Conservation (phyloP, 2,797 vertebrate species). For the Gallinago stenura region DNA sequence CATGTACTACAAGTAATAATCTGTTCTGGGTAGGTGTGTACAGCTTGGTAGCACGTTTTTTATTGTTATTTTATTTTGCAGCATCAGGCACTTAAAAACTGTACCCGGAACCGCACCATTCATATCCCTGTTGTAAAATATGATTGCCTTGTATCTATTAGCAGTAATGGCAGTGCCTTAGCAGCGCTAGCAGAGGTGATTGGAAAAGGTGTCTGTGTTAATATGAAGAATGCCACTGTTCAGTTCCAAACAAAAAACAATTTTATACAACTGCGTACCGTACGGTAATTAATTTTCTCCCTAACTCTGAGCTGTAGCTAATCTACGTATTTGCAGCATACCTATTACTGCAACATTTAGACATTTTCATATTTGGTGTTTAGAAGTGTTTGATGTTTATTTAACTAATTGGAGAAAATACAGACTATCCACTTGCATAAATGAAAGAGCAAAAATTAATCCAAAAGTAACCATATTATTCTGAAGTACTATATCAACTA, state of each 20-base stretch:
- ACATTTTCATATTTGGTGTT: neutral
- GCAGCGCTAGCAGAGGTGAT: neutral
- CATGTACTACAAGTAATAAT: neutral
- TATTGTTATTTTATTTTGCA: neutral
- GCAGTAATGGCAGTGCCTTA: neutral
- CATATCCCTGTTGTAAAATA: neutral
- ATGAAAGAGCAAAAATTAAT: conserved; percentile 31
- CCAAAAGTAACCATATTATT: neutral
- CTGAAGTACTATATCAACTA: neutral
- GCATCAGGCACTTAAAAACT: neutral
- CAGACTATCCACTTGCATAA: neutral
- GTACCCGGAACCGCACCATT: neutral
- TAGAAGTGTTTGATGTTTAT: conserved; percentile 19
- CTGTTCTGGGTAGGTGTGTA: neutral
- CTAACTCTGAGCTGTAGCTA: neutral
- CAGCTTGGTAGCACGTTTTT: neutral
- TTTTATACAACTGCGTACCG: neutral
- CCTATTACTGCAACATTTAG: neutral
- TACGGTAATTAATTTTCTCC: neutral
- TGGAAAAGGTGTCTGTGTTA: neutral
- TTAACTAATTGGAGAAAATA: conserved; percentile 31
- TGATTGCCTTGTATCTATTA: neutral
- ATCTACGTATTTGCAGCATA: neutral
- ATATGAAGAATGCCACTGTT: neutral
- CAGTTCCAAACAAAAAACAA: neutral